phyloP scores from a whole-genome alignment of 2,113 vertebrate genomes.

The Plectropomus leopardus region DNA sequence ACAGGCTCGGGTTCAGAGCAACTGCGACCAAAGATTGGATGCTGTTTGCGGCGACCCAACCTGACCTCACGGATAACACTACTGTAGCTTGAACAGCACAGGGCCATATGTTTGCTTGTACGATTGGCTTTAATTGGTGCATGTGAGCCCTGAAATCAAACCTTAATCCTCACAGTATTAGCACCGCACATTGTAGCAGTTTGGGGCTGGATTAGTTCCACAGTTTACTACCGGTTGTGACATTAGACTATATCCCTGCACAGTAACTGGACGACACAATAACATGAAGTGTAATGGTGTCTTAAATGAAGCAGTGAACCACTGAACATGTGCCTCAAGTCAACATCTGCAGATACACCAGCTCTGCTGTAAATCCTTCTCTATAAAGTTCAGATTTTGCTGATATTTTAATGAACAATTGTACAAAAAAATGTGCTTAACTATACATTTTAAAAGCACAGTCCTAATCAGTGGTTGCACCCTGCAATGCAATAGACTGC shows the following conservation, averaged over 20 bases:
- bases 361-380: background rate
- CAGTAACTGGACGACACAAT: background rate
- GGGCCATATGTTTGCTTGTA: constrained; percentile 49
- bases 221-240: constrained; percentile 26
- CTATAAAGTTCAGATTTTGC: background rate
- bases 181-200: constrained; percentile 23
- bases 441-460: no score
- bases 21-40: no score
- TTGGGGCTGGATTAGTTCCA: constrained; percentile 43
- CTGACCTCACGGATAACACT: background rate
- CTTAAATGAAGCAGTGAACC: background rate
- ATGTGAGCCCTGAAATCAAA: constrained; percentile 66
- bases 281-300: background rate
- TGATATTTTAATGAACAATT: background rate
- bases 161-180: constrained; percentile 65
- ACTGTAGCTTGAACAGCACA: background rate
- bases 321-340: no score
- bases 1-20: no score
- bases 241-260: constrained; percentile 6
- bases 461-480: no score
- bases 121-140: constrained; percentile 56
- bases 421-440: background rate
- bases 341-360: background rate
- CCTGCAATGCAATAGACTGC: background rate
- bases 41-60: no score